Evolutionary conservation across 2,888 invertebrate genomes (phyloP), one percentile per base, ranked within the genome.

Genomic region (Crocallis elinguaria): DNA sequence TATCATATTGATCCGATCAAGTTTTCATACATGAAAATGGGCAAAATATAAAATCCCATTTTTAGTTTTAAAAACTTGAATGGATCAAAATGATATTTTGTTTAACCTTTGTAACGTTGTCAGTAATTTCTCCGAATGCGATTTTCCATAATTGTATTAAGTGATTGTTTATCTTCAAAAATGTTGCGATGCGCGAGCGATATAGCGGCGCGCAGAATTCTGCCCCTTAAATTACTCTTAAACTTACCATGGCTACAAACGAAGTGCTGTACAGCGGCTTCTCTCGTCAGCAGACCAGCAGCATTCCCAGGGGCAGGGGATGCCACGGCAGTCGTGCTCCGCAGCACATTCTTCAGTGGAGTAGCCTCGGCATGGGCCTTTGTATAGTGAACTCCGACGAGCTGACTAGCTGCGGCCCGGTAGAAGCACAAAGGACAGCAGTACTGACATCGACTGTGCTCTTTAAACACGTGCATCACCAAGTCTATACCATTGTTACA

Each of bases 401-500:
- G 92, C 46, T 93, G 93, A 38, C 92, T 89, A 0, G 92, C 84
- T 0, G 92, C 82, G 0, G 94, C 93, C 39, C 95, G 86, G 75
- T 95, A 96, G 67, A 95, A 93, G 70, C 96, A 96, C 61, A 92
- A 89, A 2, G 83, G 85, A 67, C 96, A 96, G 21, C 93, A 93
- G 66, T 83, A 95, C 19, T 88, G 84, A 66, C 95, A 94, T 45
- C 88, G 82, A 0, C 91, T 92, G 67, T 96, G 96, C 25, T 86
- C 86, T 17, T 92, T 90, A 39, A 93, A 91, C 9, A 95, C 91
- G 72, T 96, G 96, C 43, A 84, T 79, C 32, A 92, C 87, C 63
- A 94, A 74, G 27, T 88, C 69, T 49, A 83, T 80, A 52, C 84
- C 72, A 69, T 86, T 65, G 30, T 75, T 68, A 1, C 69, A 62